Conservation (phyloP, 2,888 invertebrate genomes). For the Ptilodon capucinus region DNA sequence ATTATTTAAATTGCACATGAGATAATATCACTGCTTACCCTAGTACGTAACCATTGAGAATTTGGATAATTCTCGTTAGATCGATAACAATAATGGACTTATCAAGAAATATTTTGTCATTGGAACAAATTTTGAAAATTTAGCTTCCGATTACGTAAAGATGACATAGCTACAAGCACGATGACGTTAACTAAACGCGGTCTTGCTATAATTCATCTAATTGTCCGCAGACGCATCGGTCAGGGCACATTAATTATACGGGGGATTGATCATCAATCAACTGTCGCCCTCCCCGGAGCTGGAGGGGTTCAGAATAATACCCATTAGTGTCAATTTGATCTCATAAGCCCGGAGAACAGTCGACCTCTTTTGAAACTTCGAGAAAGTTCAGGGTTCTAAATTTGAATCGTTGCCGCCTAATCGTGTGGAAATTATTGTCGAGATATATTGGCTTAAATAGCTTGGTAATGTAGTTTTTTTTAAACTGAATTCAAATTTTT, state of each 20-base stretch:
- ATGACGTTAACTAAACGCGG: constrained; percentile 24
- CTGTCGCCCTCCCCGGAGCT: constrained; percentile 25
- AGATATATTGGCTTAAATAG: constrained; percentile 1
- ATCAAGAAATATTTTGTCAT: too few species aligned
- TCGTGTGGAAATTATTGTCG: constrained; percentile 3
- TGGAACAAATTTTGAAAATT: too few species aligned
- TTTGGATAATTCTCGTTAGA: too few species aligned
- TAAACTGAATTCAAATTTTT: too few species aligned
- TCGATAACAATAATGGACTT: too few species aligned
- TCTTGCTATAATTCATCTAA: constrained; percentile 42
- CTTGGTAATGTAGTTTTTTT: too few species aligned
- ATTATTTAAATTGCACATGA: too few species aligned
- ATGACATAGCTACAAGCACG: not conserved
- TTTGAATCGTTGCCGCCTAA: constrained; percentile 14
- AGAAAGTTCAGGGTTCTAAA: constrained; percentile 16
- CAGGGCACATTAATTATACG: constrained; percentile 67
- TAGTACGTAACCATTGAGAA: too few species aligned
- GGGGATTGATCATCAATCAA: constrained; percentile 66
- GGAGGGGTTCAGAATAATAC: constrained; percentile 40
- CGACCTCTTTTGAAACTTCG: constrained; percentile 12
- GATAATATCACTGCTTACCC: too few species aligned
- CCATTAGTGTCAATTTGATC: constrained; percentile 62
- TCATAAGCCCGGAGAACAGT: constrained; percentile 31
- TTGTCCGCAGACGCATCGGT: constrained; percentile 50
- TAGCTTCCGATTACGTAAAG: too few species aligned